Evolutionary conservation across 1,140 invertebrate genomes (phyloP).

Genomic region (Leptestheria dahalacensis): DNA sequence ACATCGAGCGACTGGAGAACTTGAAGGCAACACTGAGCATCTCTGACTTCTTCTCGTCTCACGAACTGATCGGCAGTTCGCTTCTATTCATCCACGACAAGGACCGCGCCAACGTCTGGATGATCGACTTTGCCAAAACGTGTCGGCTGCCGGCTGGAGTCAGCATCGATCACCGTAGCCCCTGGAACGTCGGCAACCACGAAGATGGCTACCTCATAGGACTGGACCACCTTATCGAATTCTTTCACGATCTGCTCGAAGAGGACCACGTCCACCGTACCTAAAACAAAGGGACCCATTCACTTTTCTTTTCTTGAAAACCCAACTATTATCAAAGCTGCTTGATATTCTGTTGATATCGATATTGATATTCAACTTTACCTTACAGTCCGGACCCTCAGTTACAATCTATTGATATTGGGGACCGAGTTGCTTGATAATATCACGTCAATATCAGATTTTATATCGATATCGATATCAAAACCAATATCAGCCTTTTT

Average conservation of each 20-base stretch:
- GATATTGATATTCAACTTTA: too few species aligned
- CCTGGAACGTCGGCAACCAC: slow-evolving; percentile 92
- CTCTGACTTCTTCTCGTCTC: slow-evolving; percentile 73
- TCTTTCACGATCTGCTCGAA: slow-evolving; percentile 38
- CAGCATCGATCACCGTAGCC: slow-evolving; percentile 57
- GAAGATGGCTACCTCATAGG: slow-evolving; percentile 95
- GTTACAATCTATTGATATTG: too few species aligned
- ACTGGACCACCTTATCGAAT: slow-evolving; percentile 81
- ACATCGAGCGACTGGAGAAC: slow-evolving; percentile 65
- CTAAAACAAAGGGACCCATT: slow-evolving; percentile 3
- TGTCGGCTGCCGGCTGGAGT: slow-evolving; percentile 57
- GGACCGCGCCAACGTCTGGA: slow-evolving; percentile 75
- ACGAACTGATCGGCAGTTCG: slow-evolving; percentile 95
- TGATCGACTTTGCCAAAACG: slow-evolving; percentile 98
- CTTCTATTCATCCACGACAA: slow-evolving; percentile 89
- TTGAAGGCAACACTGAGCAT: slow-evolving; percentile 62
- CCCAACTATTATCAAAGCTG: not conserved
- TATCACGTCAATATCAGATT: too few species aligned
- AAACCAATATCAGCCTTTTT: too few species aligned
- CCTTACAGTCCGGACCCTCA: too few species aligned
- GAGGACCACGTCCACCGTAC: not conserved
- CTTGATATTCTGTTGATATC: not conserved
- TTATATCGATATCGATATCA: too few species aligned
- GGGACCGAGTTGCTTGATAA: too few species aligned
- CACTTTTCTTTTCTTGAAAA: not conserved